phyloP scores from a whole-genome alignment of 2,888 invertebrate species.

The Eupithecia subfuscata region DNA sequence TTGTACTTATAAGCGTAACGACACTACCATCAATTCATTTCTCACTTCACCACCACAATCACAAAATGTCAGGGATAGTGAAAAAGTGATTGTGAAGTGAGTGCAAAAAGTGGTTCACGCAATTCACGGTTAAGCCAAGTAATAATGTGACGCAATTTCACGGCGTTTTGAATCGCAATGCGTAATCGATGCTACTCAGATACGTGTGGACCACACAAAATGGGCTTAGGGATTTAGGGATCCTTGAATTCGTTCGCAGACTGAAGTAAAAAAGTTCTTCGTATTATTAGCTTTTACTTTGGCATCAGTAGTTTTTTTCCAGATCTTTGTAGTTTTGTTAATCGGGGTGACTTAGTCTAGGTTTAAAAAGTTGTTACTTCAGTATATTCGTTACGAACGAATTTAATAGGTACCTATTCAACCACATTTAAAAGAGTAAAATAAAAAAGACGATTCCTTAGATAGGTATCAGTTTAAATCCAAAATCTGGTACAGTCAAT shows the following conservation, averaged over 20 bases:
- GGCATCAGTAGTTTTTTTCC: neutral
- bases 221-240: slow-evolving; percentile 29
- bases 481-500: neutral
- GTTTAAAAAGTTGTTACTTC: neutral
- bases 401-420: neutral
- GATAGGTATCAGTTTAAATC: neutral
- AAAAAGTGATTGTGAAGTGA: slow-evolving; percentile 26
- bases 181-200: slow-evolving; percentile 66
- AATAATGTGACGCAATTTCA: slow-evolving; percentile 79
- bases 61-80: slow-evolving; percentile 23
- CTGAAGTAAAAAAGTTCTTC: neutral
- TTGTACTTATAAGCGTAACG: slow-evolving; percentile 37
- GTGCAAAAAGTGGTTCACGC: slow-evolving; percentile 45
- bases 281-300: neutral
- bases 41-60: slow-evolving; percentile 56
- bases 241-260: neutral
- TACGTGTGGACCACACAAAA: slow-evolving; percentile 75
- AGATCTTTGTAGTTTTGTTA: neutral
- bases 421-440: neutral
- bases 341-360: neutral
- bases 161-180: slow-evolving; percentile 66
- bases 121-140: slow-evolving; percentile 43
- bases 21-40: slow-evolving; percentile 38
- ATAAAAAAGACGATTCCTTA: neutral
- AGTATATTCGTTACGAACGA: neutral